Evolutionary conservation across 2,888 invertebrate species (phyloP).

Genomic region (Drosophila picticornis): DNA sequence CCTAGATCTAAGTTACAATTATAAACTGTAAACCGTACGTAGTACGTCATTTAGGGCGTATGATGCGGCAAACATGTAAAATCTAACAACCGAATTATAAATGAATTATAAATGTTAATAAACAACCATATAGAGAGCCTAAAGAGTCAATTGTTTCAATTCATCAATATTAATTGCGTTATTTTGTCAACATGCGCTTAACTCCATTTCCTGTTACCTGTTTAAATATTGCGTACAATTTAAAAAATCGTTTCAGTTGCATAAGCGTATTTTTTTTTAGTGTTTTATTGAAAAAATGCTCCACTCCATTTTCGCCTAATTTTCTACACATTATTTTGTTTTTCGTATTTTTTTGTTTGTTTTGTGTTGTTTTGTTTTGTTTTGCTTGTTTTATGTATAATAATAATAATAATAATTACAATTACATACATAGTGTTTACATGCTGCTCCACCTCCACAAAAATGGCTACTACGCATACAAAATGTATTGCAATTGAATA

Average conservation of each 20-base stretch:
- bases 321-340: constrained; percentile 71
- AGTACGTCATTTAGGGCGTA: constrained; percentile 46
- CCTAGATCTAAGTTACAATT: constrained; percentile 60
- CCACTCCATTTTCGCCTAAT: constrained; percentile 79
- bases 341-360: constrained; percentile 41
- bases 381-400: constrained; percentile 43
- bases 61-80: constrained; percentile 60
- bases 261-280: constrained; percentile 61
- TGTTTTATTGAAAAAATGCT: constrained; percentile 81
- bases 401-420: constrained; percentile 71
- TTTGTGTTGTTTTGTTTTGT: constrained; percentile 51
- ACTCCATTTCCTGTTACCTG: background rate
- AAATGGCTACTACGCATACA: constrained; percentile 77
- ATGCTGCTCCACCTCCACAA: constrained; percentile 72
- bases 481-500: constrained; percentile 78
- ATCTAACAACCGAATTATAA: constrained; percentile 73
- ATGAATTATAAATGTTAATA: constrained; percentile 79
- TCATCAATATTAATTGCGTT: background rate
- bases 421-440: constrained; percentile 74
- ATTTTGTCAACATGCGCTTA: background rate
- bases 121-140: constrained; percentile 63
- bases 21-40: constrained; percentile 24
- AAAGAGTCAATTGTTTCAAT: constrained; percentile 1
- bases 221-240: background rate
- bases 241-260: constrained; percentile 27